Percentiles rank a stretch among this genome's conserved stretches.
These are phyloP conservation scores for Dufourea novaeangliae DNA, from an alignment of 1,140 invertebrate genomes.

Conservation along the genomic window DNA sequence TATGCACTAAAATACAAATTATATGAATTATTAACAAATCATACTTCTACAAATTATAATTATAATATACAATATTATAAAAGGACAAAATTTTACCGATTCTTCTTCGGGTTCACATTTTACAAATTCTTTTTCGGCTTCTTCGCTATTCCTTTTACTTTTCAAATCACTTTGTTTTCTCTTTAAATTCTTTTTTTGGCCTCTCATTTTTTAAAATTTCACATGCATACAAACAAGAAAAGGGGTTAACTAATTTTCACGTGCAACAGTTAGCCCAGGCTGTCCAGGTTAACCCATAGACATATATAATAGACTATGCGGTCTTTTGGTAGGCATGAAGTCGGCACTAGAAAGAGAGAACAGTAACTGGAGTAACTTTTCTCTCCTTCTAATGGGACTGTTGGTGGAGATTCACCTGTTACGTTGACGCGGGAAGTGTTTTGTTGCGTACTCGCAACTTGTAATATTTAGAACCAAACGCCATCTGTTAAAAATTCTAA, in stretches of 20 bases:
- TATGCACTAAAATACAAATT: slow-evolving; percentile 14
- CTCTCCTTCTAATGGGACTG: too few relatives aligned
- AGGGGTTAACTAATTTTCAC: slow-evolving; percentile 17
- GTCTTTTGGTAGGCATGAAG: too few relatives aligned
- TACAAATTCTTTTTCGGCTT: slow-evolving; percentile 20
- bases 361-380: too few relatives aligned
- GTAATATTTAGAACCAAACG: too few relatives aligned
- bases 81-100: slow-evolving; percentile 14
- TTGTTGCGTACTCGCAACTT: too few relatives aligned
- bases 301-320: too few relatives aligned
- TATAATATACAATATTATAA: background rate
- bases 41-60: slow-evolving; percentile 12
- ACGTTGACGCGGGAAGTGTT: too few relatives aligned
- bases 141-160: slow-evolving; percentile 1
- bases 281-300: too few relatives aligned
- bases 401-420: too few relatives aligned
- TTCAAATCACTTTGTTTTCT: slow-evolving; percentile 45
- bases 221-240: slow-evolving; percentile 13
- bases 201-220: slow-evolving; percentile 50
- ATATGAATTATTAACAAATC: background rate
- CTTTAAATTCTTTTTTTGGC: slow-evolving; percentile 52
- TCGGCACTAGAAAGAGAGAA: too few relatives aligned
- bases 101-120: slow-evolving; percentile 22
- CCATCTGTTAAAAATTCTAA: too few relatives aligned
- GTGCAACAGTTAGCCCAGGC: background rate